phyloP scores from a whole-genome alignment of 2,888 invertebrate species.

The Drosophila dives region DNA sequence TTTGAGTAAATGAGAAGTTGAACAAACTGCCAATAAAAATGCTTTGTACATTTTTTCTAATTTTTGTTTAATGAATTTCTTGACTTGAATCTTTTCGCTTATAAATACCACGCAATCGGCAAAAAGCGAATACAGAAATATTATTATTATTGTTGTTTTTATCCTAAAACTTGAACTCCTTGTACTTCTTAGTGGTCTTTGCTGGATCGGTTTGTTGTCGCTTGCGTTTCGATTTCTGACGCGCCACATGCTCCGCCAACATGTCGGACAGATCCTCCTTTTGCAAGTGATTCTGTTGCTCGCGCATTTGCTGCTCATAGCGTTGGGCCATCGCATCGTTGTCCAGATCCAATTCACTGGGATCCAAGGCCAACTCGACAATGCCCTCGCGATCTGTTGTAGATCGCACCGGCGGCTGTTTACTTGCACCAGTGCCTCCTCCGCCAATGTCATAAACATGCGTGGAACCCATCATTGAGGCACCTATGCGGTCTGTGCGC shows the following conservation, averaged over 20 bases:
- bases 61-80: slow-evolving; percentile 44
- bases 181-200: slow-evolving; percentile 98
- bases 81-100: slow-evolving; percentile 18
- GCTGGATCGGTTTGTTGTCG: slow-evolving; percentile 94
- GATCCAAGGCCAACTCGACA: slow-evolving; percentile 98
- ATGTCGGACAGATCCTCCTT: slow-evolving; percentile 99
- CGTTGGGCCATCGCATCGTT: slow-evolving; percentile 97
- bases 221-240: slow-evolving; percentile 98
- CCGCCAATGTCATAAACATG: slow-evolving; percentile 98
- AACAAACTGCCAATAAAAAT: slow-evolving; percentile 19
- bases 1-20: not conserved
- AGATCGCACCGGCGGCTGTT: slow-evolving; percentile 84
- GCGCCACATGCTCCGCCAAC: slow-evolving; percentile 98
- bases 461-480: slow-evolving; percentile 98
- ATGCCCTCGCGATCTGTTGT: slow-evolving; percentile 87
- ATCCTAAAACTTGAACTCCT: slow-evolving; percentile 97
- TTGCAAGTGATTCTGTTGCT: slow-evolving; percentile 94
- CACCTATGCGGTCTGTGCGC: slow-evolving; percentile 94
- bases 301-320: slow-evolving; percentile 98
- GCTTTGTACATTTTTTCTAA: slow-evolving; percentile 26
- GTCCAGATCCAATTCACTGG: slow-evolving; percentile 98
- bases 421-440: slow-evolving; percentile 87
- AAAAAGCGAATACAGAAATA: slow-evolving; percentile 12
- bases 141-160: slow-evolving; percentile 8
- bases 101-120: slow-evolving; percentile 11